Conservation (phyloP, 2,113 vertebrate species). For the Noctilio leporinus region DNA sequence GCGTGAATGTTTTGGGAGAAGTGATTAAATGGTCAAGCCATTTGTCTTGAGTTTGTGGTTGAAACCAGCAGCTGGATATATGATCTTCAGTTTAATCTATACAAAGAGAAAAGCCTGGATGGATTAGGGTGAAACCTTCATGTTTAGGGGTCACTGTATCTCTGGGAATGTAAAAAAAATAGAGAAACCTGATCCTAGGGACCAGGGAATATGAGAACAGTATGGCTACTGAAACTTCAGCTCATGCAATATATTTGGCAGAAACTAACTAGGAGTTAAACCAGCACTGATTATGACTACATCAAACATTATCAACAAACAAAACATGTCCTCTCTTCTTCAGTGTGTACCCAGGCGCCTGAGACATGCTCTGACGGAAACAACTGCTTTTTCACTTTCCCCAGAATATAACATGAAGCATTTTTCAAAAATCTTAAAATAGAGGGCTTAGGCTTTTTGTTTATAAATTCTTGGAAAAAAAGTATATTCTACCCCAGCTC, state of each 20-base stretch:
- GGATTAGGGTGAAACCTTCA: not conserved
- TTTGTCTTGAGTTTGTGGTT: constrained; percentile 3
- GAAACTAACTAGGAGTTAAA: constrained; percentile 80
- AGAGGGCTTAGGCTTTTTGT: constrained; percentile 27
- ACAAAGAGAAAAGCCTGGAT: not conserved
- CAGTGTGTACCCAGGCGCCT: not conserved
- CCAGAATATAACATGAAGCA: constrained; percentile 41
- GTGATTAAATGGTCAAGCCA: constrained; percentile 64
- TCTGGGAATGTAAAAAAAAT: not conserved
- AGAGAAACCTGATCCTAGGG: not conserved
- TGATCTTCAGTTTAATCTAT: constrained; percentile 68
- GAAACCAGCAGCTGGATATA: constrained; percentile 73
- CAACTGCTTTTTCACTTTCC: constrained; percentile 27
- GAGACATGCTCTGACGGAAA: constrained; percentile 51
- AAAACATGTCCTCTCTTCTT: not conserved
- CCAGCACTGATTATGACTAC: constrained; percentile 72
- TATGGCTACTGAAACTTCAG: constrained; percentile 54
- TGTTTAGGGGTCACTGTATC: not conserved
- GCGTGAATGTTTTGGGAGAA: constrained; percentile 25
- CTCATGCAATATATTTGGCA: constrained; percentile 81
- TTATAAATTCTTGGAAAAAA: constrained; percentile 55
- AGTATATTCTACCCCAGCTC: constrained; percentile 38
- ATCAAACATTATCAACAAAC: constrained; percentile 9
- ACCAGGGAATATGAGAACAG: not conserved
- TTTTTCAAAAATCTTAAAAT: constrained; percentile 58